Evolutionary conservation across 2,113 vertebrate genomes (phyloP).

Genomic region (Polypterus bichir): DNA sequence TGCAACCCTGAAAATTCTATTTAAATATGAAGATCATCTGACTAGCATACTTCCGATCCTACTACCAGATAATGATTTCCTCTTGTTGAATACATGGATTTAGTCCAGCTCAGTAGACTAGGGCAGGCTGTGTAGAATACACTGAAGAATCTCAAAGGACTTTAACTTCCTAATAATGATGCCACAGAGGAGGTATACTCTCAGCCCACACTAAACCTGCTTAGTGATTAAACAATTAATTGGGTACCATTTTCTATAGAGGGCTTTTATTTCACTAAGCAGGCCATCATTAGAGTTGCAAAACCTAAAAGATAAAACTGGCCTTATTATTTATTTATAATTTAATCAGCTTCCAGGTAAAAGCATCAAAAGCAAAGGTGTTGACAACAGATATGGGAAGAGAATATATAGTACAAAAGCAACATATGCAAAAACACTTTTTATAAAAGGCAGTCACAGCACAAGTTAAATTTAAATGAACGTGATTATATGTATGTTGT

Average conservation of each 20-base stretch:
- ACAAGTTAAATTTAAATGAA: no score
- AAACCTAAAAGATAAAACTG: no score
- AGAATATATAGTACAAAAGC: no score
- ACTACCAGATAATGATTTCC: slow-evolving; percentile 39
- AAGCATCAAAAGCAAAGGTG: no score
- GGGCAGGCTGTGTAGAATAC: slow-evolving; percentile 25
- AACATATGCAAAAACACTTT: no score
- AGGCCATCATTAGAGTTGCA: no score
- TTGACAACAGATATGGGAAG: no score
- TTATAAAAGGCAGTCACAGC: no score
- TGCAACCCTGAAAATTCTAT: slow-evolving; percentile 53
- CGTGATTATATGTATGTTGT: no score
- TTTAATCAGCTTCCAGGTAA: no score
- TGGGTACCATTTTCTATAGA: slow-evolving; percentile 40
- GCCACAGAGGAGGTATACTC: slow-evolving; percentile 9
- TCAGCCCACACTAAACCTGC: slow-evolving; percentile 16
- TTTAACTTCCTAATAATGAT: slow-evolving; percentile 33
- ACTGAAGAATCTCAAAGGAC: slow-evolving; percentile 36
- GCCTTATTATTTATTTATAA: no score
- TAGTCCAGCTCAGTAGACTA: slow-evolving; percentile 24
- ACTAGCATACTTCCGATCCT: slow-evolving; percentile 32
- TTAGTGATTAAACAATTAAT: slow-evolving; percentile 43
- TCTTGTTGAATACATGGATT: slow-evolving; percentile 34
- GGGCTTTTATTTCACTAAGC: slow-evolving; percentile 3
- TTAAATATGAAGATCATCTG: slow-evolving; percentile 46